Evolutionary conservation across 2,113 vertebrate genomes (phyloP), one percentile per base, ranked within the genome.

Genomic region (Microcebus griseorufus): DNA sequence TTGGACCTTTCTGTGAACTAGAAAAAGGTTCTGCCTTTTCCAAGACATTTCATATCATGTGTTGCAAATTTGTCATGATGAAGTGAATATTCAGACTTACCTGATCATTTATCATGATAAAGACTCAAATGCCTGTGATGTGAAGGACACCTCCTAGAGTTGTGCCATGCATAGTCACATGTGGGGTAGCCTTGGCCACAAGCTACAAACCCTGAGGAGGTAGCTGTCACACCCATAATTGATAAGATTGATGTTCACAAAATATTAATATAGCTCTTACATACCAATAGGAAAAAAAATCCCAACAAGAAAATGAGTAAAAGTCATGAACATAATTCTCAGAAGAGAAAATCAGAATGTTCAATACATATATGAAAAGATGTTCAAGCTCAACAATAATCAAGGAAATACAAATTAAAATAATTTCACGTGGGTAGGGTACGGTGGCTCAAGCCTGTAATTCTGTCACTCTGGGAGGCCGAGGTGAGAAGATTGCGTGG

Each of bases 271-370:
- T 45, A 81, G 42, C 9, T 34, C 53, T 82, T 37, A 4, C 25
- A 25, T 12, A 1, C 32, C 45, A n/a, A 32, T 62, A 42, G 86
- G 45, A 70, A 55, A 48, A 48, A 45, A 18, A 25, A 62, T 23
- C 45, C 70, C 55, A 80, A 0, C 48, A n/a, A 72, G 42, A 78
- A 81, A 53, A 55, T 25, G 29, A 34, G 9, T 87, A 69, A 32
- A 53, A 90, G 29, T 48, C 45, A 53, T 37, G 7, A 72, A 81
- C 12, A 12, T 51, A 78, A 53, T 45, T 72, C 51, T 94, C 67
- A 51, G 27, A 84, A 83, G 83, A 82, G 42, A 89, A 75, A 45
- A 42, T 60, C 27, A 64, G 76, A 92, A 55, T 80, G 23, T 29
- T 67, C 37, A 70, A 0, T 34, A 55, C 55, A 51, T 70, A 13